Percentiles rank a stretch among this genome's conserved stretches.
Evolutionary conservation across 2,888 invertebrate species (phyloP).

Genomic region (Trichopoda pennipes): DNA sequence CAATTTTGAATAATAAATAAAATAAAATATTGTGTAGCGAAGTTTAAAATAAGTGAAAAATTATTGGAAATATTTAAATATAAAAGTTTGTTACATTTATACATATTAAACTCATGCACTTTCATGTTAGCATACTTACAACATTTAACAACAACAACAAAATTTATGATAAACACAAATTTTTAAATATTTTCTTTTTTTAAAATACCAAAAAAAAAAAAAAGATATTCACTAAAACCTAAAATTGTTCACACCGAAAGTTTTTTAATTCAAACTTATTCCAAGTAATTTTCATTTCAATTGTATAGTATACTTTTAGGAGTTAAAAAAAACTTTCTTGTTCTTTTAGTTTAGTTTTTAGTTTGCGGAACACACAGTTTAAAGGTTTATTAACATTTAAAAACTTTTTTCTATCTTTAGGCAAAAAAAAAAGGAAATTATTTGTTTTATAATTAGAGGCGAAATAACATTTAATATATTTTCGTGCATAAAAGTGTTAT

Average conservation of each 20-base stretch:
- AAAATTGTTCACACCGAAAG: not conserved
- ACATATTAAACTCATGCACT: slow-evolving; percentile 58
- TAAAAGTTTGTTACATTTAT: slow-evolving; percentile 60
- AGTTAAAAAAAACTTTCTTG: not conserved
- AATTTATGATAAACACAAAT: not conserved
- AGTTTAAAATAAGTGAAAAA: slow-evolving; percentile 30
- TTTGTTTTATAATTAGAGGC: too few relatives aligned
- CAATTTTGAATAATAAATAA: slow-evolving; percentile 17
- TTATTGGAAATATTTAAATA: slow-evolving; percentile 57
- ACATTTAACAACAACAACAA: not conserved
- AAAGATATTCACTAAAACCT: too few relatives aligned
- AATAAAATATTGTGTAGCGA: slow-evolving; percentile 37
- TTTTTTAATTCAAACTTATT: slow-evolving; percentile 13
- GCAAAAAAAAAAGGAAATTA: too few relatives aligned
- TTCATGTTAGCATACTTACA: slow-evolving; percentile 58
- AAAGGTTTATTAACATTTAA: too few relatives aligned
- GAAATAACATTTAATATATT: too few relatives aligned
- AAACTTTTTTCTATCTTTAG: too few relatives aligned
- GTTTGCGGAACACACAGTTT: too few relatives aligned
- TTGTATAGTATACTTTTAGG: slow-evolving; percentile 7
- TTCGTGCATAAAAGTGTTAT: too few relatives aligned
- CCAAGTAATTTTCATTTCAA: not conserved
- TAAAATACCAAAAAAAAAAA: not conserved
- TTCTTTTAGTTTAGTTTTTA: too few relatives aligned
- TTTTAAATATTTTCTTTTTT: not conserved